Base-by-base conservation (phyloP, 2,113 vertebrate genomes). In the Ceyx margarethae region DNA sequence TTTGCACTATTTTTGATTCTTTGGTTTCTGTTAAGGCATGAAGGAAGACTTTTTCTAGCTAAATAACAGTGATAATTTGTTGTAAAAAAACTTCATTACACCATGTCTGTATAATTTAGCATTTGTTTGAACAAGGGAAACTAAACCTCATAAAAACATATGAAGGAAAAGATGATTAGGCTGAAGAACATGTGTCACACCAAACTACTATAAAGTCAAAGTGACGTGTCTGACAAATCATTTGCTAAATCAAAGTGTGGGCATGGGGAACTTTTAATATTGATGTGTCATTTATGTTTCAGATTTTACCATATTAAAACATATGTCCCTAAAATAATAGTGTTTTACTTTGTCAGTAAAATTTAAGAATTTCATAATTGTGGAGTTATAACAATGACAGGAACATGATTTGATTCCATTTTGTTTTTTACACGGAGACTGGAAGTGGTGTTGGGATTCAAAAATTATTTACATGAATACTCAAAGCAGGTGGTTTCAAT, bases 1-100 rank as follows among this genome's bases (percentile, higher is more conserved):
- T 60, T 95, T 87, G 42, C 42, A 42, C 20, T 85, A 15, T 66
- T 82, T 68, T 74, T 89, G 57, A 90, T 91, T 90, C 89, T 87
- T 65, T 89, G 51, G 33, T 88, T 97, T 95, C 75, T 80, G 35
- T 81, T 94, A 96, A 90, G 40, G 64, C 56, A 85, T n/a, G 64
- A 89, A 95, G 66, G 45, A 92, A 80, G 81, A 94, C 22, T 53
- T 31, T 95, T 92, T 95, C 66, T 90, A 71, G 29, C 42, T 90
- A 95, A 95, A 91, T 87, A 96, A 89, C 40, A 84, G 51, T 64
- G n/a, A 20, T 64, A 79, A 79, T 56, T 93, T 8, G 16, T 72
- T 62, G 69, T 29, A 91, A 81, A 81, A 93, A 91, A 89, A 81
- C 67, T 93, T 97, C 40, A 77, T 71, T 65, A 48, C 13, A 48